Conservation (phyloP, 2,888 invertebrate species). For the Lycophotia porphyrea region DNA sequence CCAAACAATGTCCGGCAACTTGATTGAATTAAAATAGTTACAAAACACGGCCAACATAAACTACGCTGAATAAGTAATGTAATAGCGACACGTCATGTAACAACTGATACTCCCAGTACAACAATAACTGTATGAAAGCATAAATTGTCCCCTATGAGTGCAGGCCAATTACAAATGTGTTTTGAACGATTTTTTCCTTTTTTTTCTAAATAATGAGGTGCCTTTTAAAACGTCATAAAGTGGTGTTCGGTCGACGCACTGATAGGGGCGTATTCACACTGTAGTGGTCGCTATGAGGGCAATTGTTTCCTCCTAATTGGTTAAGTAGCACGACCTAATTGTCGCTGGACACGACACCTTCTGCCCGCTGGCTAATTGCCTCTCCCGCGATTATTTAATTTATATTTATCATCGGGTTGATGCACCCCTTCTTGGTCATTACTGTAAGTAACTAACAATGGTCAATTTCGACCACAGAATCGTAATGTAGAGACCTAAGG, state of each 20-base stretch:
- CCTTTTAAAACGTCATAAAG: conserved; percentile 89
- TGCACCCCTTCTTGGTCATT: conserved; percentile 28
- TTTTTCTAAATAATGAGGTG: conserved; percentile 84
- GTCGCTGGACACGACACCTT: conserved; percentile 83
- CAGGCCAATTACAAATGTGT: conserved; percentile 72
- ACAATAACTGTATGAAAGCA: conserved; percentile 83
- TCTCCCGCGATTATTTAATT: conserved; percentile 62
- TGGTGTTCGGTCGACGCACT: conserved; percentile 83
- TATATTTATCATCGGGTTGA: conserved; percentile 49
- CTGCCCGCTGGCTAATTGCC: conserved; percentile 62
- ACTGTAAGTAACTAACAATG: neutral
- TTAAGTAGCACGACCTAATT: conserved; percentile 88
- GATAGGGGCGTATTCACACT: conserved; percentile 89
- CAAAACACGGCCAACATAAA: conserved; percentile 75
- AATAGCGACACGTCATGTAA: conserved; percentile 77
- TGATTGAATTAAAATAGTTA: conserved; percentile 80
- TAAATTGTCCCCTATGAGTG: conserved; percentile 88
- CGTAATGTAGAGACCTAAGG: neutral
- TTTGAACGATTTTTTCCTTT: conserved; percentile 81
- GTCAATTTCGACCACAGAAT: neutral
- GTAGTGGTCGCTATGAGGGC: conserved; percentile 82
- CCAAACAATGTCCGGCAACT: conserved; percentile 70
- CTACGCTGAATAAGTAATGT: conserved; percentile 83
- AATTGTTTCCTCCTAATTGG: conserved; percentile 89
- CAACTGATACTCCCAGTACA: conserved; percentile 78